Percentiles rank a stretch among this genome's conserved stretches.
phyloP scores from a whole-genome alignment of 2,797 vertebrate species.

The Mycteria americana region DNA sequence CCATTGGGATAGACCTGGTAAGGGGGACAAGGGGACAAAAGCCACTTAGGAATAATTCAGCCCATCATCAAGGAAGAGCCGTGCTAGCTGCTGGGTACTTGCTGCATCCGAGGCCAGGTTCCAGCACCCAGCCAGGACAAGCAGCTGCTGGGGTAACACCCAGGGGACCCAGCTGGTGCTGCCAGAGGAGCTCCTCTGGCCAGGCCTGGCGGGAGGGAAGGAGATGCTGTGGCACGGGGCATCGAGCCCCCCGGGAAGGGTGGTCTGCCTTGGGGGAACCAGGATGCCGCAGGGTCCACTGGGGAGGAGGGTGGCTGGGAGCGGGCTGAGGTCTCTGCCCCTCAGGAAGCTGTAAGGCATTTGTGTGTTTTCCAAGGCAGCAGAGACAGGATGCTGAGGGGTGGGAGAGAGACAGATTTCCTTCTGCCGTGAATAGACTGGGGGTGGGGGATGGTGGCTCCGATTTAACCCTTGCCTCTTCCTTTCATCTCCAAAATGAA shows the following conservation, averaged over 20 bases:
- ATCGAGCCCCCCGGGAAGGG: background rate
- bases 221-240: background rate
- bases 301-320: background rate
- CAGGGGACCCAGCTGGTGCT: background rate
- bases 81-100: fast-evolving
- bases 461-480: conserved; percentile 33
- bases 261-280: background rate
- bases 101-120: background rate
- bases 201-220: background rate
- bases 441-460: background rate
- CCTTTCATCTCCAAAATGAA: background rate
- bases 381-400: conserved; percentile 62
- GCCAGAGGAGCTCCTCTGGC: background rate
- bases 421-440: conserved; percentile 52
- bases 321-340: conserved; percentile 23
- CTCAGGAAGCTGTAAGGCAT: conserved; percentile 40
- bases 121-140: background rate
- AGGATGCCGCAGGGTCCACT: background rate
- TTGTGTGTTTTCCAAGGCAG: conserved; percentile 49
- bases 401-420: conserved; percentile 60
- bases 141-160: background rate
- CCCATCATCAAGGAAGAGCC: background rate
- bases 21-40: background rate
- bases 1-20: background rate
- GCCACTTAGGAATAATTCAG: background rate